Evolutionary conservation across 2,888 invertebrate species (phyloP).

Genomic region (Eupithecia subumbrata): DNA sequence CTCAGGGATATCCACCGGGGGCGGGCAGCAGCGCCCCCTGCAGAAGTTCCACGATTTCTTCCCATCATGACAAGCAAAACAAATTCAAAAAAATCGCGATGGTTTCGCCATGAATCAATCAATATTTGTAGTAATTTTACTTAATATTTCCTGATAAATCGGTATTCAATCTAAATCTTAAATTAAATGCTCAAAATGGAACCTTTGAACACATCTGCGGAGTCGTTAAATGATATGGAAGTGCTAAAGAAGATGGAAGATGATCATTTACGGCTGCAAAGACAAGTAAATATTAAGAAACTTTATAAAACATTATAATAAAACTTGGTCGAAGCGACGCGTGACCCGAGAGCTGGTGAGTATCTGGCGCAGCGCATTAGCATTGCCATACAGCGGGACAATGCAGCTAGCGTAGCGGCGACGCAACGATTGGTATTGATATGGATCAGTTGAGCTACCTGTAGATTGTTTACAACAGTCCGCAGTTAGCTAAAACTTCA

Average conservation of each 20-base stretch:
- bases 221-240: slow-evolving; percentile 57
- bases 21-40: background rate
- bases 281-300: slow-evolving; percentile 57
- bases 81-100: slow-evolving; percentile 25
- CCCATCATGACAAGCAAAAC: background rate
- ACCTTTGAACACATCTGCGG: slow-evolving; percentile 25
- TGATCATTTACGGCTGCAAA: slow-evolving; percentile 70
- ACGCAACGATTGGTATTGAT: too few species aligned
- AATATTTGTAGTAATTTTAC: slow-evolving; percentile 24
- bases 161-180: background rate
- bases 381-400: too few species aligned
- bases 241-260: slow-evolving; percentile 72
- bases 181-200: slow-evolving; percentile 45
- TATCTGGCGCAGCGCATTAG: too few species aligned
- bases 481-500: background rate
- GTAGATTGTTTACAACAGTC: too few species aligned
- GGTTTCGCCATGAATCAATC: slow-evolving; percentile 11
- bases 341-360: too few species aligned
- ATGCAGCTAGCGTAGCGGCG: too few species aligned
- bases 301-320: too few species aligned
- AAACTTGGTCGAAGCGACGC: too few species aligned
- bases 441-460: too few species aligned
- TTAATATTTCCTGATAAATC: slow-evolving; percentile 16
- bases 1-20: background rate
- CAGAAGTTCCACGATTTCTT: background rate